Evolutionary conservation across 2,888 invertebrate species (phyloP).

Genomic region (Hyles lineata): DNA sequence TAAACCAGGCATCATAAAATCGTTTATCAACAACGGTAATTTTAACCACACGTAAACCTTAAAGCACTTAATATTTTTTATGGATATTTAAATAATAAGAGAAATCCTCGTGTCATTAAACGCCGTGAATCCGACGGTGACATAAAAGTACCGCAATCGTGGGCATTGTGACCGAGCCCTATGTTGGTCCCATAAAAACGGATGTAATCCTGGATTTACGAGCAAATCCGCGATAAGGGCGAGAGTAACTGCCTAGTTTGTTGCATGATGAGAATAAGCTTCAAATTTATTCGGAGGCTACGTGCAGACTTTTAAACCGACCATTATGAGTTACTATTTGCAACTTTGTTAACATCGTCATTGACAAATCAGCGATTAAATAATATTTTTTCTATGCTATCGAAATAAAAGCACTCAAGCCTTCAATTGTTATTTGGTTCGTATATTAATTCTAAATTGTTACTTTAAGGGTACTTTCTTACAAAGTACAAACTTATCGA

Average conservation of each 20-base stretch:
- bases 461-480: too few relatives aligned
- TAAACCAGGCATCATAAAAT: conserved; percentile 2
- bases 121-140: conserved; percentile 14
- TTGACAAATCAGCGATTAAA: neutral
- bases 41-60: conserved; percentile 16
- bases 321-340: neutral
- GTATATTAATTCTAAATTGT: too few relatives aligned
- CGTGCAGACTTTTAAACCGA: neutral
- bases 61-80: conserved; percentile 25
- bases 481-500: too few relatives aligned
- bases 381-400: too few relatives aligned
- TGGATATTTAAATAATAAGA: conserved; percentile 20
- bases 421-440: too few relatives aligned
- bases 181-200: conserved; percentile 32
- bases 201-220: conserved; percentile 37
- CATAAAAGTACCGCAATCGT: conserved; percentile 17
- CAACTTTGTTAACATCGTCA: neutral
- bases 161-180: conserved; percentile 5
- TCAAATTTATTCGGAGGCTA: conserved; percentile 23
- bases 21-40: conserved; percentile 24
- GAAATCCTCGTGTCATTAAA: conserved; percentile 26
- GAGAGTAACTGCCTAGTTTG: conserved; percentile 31
- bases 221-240: conserved; percentile 34
- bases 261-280: conserved; percentile 28
- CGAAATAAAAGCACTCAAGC: too few relatives aligned